Evolutionary conservation across 1,140 invertebrate genomes (phyloP), one percentile per base, ranked within the genome.

Genomic region (Arctopsyche grandis): DNA sequence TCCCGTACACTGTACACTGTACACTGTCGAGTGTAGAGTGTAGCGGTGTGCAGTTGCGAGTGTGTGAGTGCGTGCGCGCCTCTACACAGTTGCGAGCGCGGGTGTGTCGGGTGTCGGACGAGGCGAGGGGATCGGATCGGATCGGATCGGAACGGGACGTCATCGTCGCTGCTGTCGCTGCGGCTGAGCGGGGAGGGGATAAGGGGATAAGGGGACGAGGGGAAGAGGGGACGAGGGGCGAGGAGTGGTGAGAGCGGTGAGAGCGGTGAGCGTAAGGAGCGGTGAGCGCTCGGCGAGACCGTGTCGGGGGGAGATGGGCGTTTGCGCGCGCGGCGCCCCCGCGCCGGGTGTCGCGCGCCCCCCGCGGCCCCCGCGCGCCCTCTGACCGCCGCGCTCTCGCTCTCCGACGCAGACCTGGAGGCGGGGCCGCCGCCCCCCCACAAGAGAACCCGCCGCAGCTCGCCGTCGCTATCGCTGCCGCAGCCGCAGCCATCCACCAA

Each of bases 371-470:
- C 84, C 85, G 84, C 84, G 85, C 84, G 84, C 84, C 84, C 84
- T 84, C 83, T 85, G 83, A 84, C 85, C 84, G 84, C 85, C 89
- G 89, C 86, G 88, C 86, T 87, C 66, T 9, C 14, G 10, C 71
- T 74, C 74, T 76, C 74, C 22, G 75, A 52, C 43, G 44, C 38
- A 9, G 52, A 73, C 38, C 19, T 16, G n/a, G 56, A 26, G 16
- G 78, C n/a, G 12, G 38, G 48, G 46, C 22, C 12, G 19, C 29
- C 44, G n/a, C 52, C 52, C 29, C 22, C 38, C 9, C 29, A 84
- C 71, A 76, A 66, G 52, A 38, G 46, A 22, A 29, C 24, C 12
- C 60, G 48, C 3, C 63, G 44, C 29, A 19, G 14, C 85, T 85
- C 84, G 83, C 84, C 84, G 86, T 60, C 58, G 58, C 58, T 10